phyloP scores from a whole-genome alignment of 1,140 invertebrate species.

The Ceratitis capitata region DNA sequence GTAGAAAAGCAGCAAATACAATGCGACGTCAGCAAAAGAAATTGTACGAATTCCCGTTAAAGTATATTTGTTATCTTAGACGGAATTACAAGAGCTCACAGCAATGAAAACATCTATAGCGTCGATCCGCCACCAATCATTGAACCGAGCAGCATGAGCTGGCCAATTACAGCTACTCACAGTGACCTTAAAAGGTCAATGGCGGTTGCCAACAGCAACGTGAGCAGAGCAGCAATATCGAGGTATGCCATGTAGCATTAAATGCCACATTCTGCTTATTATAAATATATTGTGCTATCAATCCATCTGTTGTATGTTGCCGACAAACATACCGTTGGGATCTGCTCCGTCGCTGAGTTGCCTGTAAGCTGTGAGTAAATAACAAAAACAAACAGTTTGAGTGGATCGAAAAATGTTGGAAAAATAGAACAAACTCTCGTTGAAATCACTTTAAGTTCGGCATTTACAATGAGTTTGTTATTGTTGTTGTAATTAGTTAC shows the following conservation, averaged over 20 bases:
- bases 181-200: slow-evolving; percentile 18
- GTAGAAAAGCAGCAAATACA: neutral
- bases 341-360: neutral
- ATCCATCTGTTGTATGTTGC: slow-evolving; percentile 5
- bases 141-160: neutral
- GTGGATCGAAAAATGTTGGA: too few relatives aligned
- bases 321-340: slow-evolving; percentile 20
- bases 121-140: neutral
- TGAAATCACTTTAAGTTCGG: neutral
- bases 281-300: too few relatives aligned
- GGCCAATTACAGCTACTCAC: neutral
- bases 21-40: neutral
- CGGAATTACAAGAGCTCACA: neutral
- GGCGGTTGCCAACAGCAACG: neutral
- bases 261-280: neutral
- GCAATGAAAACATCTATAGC: neutral
- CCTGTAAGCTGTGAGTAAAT: neutral
- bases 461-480: neutral
- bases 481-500: neutral
- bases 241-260: neutral
- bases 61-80: neutral
- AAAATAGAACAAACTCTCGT: neutral
- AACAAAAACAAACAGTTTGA: neutral
- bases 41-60: neutral
- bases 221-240: neutral